Evolutionary conservation across 1,140 invertebrate species (phyloP), one percentile per base, ranked within the genome.

Genomic region (Pogonognathellus flavescens): DNA sequence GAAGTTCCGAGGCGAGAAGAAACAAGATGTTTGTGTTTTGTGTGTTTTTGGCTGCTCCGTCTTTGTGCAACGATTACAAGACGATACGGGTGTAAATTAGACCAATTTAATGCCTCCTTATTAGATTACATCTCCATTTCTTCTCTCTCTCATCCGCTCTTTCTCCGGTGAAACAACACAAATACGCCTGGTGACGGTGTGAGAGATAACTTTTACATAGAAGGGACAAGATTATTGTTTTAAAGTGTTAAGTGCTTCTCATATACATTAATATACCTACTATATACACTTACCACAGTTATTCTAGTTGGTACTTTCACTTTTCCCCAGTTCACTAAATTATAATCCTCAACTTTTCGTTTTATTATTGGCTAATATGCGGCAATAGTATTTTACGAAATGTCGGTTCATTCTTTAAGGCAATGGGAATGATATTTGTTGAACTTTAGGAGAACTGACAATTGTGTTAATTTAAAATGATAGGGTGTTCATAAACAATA

Each of bases 81-180:
- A 50, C 16, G 76, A 80, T 16, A 20, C n/a, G 50, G 22, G 31
- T 41, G 66, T 80, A 31, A 60, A 60, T 83, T 83, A 60, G 55
- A 13, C 4, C 60, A 59, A 14, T 60, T 59, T 60, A 60, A 83
- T 83, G 55, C 59, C 82, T 49, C 31, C 59, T 83, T 62, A 59
- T 59, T 60, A 84, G 50, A 53, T 70, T 70, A 53, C 50, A 53
- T 55, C 52, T 82, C 80, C 80, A 82, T 57, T 82, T 57, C 50
- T 41, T 20, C n/a, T 22, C 52, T 31, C 18, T 50, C 41, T 41
- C 50, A 81, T 50, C 4, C 20, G 18, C 18, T 66, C 22, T 22
- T 66, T 25, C 62, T 13, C 20, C 22, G 1, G 11, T 55, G 16
- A 55, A 11, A 55, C 6, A 41, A 41, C 6, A 41, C 31, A 41